Percentiles rank a stretch among this genome's conserved stretches.
phyloP scores from a whole-genome alignment of 2,797 vertebrate genomes.

The Pteronotus mesoamericanus region DNA sequence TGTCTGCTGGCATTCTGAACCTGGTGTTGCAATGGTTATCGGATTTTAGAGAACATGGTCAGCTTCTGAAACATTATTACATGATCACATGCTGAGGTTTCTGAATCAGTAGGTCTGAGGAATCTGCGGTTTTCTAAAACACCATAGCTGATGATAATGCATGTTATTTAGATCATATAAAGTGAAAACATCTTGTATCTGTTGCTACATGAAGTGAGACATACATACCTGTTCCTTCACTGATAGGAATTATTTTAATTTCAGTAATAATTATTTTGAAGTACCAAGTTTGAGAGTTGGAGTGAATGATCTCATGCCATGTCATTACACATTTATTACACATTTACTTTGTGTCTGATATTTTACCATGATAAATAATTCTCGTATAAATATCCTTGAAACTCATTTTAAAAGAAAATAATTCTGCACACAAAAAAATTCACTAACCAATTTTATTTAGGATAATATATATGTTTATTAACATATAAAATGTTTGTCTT shows the following conservation, averaged over 20 bases:
- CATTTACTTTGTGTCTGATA: not conserved
- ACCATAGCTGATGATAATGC: not conserved
- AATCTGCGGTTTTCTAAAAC: not conserved
- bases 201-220: not conserved
- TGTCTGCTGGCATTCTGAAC: not conserved
- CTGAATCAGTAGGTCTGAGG: not conserved
- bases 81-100: not conserved
- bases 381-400: not conserved
- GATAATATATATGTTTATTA: not conserved
- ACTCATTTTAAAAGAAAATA: not conserved
- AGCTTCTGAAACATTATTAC: not conserved
- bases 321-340: too few species aligned
- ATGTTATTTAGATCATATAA: not conserved
- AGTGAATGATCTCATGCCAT: not conserved
- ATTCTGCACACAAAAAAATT: not conserved
- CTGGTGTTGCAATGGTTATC: not conserved
- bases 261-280: not conserved
- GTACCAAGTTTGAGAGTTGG: not conserved
- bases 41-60: not conserved
- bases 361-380: not conserved
- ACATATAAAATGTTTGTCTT: not conserved
- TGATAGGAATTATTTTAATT: not conserved
- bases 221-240: not conserved
- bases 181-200: not conserved
- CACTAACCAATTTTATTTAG: not conserved